Evolutionary conservation across 1,140 invertebrate genomes (phyloP).

Genomic region (Diachasmimorpha longicaudata): DNA sequence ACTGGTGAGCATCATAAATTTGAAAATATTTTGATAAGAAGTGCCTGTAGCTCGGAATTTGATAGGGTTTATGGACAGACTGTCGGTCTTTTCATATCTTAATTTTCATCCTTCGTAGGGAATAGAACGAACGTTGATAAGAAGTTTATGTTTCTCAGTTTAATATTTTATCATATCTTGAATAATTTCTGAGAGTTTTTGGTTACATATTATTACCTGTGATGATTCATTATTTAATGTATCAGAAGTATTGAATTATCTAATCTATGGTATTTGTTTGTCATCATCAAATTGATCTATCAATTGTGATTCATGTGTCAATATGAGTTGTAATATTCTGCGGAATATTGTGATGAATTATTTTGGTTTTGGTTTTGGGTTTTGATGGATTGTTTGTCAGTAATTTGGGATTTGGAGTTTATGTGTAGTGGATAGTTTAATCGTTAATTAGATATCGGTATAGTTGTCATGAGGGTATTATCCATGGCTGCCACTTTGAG

Average conservation of each 20-base stretch:
- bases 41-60: background rate
- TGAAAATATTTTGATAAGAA: background rate
- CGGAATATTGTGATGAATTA: background rate
- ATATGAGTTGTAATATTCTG: background rate
- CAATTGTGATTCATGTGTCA: background rate
- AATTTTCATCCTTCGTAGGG: background rate
- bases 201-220: background rate
- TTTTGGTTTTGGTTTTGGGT: background rate
- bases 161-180: background rate
- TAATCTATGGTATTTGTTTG: background rate
- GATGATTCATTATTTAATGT: background rate
- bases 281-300: background rate
- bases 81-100: background rate
- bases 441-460: slow-evolving; percentile 7
- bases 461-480: slow-evolving; percentile 20
- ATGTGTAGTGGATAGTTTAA: too few species aligned
- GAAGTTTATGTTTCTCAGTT: background rate
- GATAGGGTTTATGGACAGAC: background rate
- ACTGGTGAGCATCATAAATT: slow-evolving; percentile 45
- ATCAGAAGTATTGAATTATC: background rate
- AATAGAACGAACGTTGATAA: background rate
- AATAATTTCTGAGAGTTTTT: background rate
- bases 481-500: slow-evolving; percentile 18
- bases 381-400: too few species aligned
- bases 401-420: too few species aligned